Base-by-base conservation (phyloP, 2,113 vertebrate genomes). In the Clarias gariepinus region DNA sequence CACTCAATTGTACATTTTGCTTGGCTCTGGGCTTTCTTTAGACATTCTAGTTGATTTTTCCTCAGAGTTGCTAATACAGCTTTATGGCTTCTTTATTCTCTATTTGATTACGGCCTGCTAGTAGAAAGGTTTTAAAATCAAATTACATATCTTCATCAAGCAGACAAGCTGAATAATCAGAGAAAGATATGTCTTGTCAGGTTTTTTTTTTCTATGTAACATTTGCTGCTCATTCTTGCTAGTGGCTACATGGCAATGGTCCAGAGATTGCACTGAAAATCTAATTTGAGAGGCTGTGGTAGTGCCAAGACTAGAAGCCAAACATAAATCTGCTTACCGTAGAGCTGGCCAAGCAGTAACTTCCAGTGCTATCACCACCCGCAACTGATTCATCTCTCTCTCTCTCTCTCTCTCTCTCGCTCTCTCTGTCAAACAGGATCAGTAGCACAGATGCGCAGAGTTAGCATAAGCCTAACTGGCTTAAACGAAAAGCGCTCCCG, bases 61-160 rank as follows among this genome's bases (percentile, higher is more conserved):
- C 36, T 36, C 21, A 13, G 84, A 83, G 52, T 61, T 88, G 86
- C 85, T 88, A 87, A 90, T 91, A 88, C 85, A 89, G 91, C 89
- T 90, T 90, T 85, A 92, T 88, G 78, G 86, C 87, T 90, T 90
- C 89, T 91, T 91, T 90, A 90, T 92, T 85, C 85, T 78, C 47
- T 85, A 82, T 91, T 89, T 85, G 81, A 77, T 88, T 83, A 87
- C 83, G 71, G 89, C 84, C 82, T 86, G 86, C 69, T 89, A 79
- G 86, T 90, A 88, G 90, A 81, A 91, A 89, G 87, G 88, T 85
- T 90, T 87, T 82, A 89, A 91, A 91, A 91, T 91, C 82, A 89
- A 83, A 89, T 91, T 90, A 89, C 78, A 84, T 84, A 88, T 90
- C 86, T 91, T 85, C 86, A 90, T 91, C 89, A 89, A 88, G 61